Evolutionary conservation across 2,797 vertebrate genomes (phyloP).

Genomic region (Anabacerthia variegaticeps): DNA sequence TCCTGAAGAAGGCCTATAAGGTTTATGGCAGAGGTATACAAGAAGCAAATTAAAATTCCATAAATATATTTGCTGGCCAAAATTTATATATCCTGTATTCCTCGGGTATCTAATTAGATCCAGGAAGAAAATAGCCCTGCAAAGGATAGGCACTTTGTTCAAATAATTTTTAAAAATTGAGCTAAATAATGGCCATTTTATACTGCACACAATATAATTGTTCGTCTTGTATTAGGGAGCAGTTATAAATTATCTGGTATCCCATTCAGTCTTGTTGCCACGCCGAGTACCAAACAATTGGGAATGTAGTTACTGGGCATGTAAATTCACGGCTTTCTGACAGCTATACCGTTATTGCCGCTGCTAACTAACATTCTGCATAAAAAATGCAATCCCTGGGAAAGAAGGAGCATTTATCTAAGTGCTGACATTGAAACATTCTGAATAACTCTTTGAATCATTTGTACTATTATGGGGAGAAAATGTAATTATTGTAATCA

Average conservation of each 20-base stretch:
- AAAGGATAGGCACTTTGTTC: slow-evolving; percentile 66
- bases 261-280: slow-evolving; percentile 65
- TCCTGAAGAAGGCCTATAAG: slow-evolving; percentile 19
- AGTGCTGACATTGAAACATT: slow-evolving; percentile 75
- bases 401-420: slow-evolving; percentile 76
- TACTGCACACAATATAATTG: slow-evolving; percentile 73
- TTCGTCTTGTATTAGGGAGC: slow-evolving; percentile 68
- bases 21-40: slow-evolving; percentile 57
- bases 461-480: slow-evolving; percentile 76
- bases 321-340: slow-evolving; percentile 67
- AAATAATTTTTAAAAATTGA: slow-evolving; percentile 72
- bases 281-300: slow-evolving; percentile 66
- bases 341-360: slow-evolving; percentile 50
- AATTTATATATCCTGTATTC: slow-evolving; percentile 71
- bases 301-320: slow-evolving; percentile 57
- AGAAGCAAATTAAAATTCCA: slow-evolving; percentile 72
- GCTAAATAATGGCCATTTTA: slow-evolving; percentile 75
- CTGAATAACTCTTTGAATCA: slow-evolving; percentile 76
- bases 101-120: slow-evolving; percentile 73
- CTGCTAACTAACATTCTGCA: slow-evolving; percentile 74
- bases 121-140: slow-evolving; percentile 62
- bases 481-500: slow-evolving; percentile 81
- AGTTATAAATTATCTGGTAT: slow-evolving; percentile 73
- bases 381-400: slow-evolving; percentile 68
- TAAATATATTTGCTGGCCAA: slow-evolving; percentile 70